Evolutionary conservation across 1,140 invertebrate species (phyloP).

Genomic region (Eubasilissa regina): DNA sequence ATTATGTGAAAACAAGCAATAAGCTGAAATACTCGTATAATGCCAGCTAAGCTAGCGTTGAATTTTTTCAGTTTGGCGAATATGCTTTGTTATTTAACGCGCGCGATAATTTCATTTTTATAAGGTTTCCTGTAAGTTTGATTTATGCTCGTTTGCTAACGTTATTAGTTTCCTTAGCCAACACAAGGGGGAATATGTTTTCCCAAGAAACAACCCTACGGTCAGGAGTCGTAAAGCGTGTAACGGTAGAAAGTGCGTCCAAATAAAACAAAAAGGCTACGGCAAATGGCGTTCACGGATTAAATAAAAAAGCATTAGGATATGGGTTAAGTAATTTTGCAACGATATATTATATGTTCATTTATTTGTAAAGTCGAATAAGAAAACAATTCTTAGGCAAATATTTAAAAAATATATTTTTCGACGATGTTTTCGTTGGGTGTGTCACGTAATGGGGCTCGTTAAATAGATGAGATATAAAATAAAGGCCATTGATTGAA

Average conservation of each 20-base stretch:
- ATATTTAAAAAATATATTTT: too few relatives aligned
- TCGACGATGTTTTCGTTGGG: too few relatives aligned
- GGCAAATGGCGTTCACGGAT: background rate
- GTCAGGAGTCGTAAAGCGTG: background rate
- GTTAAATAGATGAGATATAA: too few relatives aligned
- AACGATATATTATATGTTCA: too few relatives aligned
- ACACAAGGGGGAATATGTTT: constrained; percentile 26
- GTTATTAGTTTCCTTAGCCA: constrained; percentile 43
- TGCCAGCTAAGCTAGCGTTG: constrained; percentile 6
- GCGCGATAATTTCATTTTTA: constrained; percentile 53
- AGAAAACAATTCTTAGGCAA: too few relatives aligned
- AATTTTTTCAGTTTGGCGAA: background rate
- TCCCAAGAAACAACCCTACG: background rate
- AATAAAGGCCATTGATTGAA: too few relatives aligned
- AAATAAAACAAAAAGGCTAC: background rate
- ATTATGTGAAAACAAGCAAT: constrained; percentile 31
- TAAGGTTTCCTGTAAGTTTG: constrained; percentile 46
- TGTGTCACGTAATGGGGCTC: too few relatives aligned
- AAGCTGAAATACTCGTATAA: constrained; percentile 25
- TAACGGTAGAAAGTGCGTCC: constrained; percentile 2
- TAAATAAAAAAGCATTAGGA: too few relatives aligned
- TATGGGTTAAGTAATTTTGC: too few relatives aligned
- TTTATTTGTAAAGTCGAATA: too few relatives aligned
- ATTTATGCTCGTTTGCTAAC: constrained; percentile 48
- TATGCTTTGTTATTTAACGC: constrained; percentile 21